Conservation (phyloP, 2,113 vertebrate species). For the Corvus hawaiiensis region DNA sequence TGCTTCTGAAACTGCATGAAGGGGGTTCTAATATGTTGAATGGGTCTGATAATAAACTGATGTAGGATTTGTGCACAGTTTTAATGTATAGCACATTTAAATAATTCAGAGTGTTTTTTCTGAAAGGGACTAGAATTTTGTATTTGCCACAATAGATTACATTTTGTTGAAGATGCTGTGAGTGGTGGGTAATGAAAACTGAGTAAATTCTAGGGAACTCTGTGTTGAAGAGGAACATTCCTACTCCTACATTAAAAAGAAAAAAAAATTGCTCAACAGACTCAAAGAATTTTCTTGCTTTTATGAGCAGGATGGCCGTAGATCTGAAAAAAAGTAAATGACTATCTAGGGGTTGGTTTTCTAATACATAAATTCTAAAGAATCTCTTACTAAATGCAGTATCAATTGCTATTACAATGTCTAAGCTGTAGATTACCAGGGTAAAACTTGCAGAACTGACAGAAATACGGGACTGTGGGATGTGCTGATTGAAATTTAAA, state of each 20-base stretch:
- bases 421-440: not conserved
- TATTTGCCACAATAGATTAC: not conserved
- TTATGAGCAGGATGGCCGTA: not conserved
- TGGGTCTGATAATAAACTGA: not conserved
- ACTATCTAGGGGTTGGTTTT: not conserved
- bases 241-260: not conserved
- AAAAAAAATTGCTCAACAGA: not conserved
- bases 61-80: not conserved
- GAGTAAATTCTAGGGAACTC: not conserved
- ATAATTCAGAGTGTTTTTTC: not conserved
- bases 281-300: not conserved
- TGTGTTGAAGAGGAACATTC: not conserved
- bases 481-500: not conserved
- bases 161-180: not conserved
- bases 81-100: not conserved
- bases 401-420: not conserved
- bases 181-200: not conserved
- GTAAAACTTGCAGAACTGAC: not conserved
- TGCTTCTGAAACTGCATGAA: not conserved
- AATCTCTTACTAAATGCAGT: not conserved
- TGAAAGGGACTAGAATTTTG: not conserved
- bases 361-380: not conserved
- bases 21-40: not conserved
- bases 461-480: not conserved
- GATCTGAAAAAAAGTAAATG: not conserved